These are phyloP conservation scores for Heterodera filipjevi DNA, from an alignment of 2,888 invertebrate species.

Conservation along the genomic window DNA sequence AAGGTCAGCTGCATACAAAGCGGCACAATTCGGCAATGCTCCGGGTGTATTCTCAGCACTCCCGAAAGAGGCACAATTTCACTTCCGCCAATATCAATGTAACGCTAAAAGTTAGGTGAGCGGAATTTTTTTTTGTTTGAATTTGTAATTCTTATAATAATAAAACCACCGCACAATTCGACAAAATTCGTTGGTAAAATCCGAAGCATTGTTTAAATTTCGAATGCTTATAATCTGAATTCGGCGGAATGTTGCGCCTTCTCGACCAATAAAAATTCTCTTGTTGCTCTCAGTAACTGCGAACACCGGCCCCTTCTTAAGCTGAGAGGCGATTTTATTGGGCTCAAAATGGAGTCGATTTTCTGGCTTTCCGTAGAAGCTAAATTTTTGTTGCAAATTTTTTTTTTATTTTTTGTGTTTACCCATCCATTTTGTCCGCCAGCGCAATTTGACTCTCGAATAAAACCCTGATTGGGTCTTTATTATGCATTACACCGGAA, in stretches of 20 bases:
- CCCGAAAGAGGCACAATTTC: constrained; percentile 34
- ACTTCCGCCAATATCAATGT: constrained; percentile 32
- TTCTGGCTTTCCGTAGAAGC: constrained; percentile 21
- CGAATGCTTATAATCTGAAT: constrained; percentile 33
- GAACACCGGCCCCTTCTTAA: constrained; percentile 18
- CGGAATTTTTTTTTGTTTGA: background rate
- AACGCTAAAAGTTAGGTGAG: constrained; percentile 6
- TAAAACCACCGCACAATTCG: constrained; percentile 11
- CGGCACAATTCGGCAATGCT: constrained; percentile 14
- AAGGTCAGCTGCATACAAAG: constrained; percentile 17
- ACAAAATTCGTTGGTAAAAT: constrained; percentile 33
- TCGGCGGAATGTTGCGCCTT: constrained; percentile 28
- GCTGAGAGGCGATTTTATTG: background rate
- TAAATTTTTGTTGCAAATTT: background rate
- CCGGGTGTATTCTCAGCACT: constrained; percentile 13
- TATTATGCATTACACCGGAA: background rate
- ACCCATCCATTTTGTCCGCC: constrained; percentile 10
- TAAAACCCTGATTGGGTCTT: constrained; percentile 7
- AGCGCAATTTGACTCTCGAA: constrained; percentile 17
- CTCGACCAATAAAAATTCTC: constrained; percentile 21
- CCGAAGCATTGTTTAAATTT: background rate
- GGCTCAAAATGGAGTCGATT: constrained; percentile 11
- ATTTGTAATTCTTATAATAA: background rate
- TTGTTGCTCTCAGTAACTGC: constrained; percentile 26
- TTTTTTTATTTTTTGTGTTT: background rate